Conservation (phyloP, 1,140 invertebrate species). For the Pseudomyrmex concolor region DNA sequence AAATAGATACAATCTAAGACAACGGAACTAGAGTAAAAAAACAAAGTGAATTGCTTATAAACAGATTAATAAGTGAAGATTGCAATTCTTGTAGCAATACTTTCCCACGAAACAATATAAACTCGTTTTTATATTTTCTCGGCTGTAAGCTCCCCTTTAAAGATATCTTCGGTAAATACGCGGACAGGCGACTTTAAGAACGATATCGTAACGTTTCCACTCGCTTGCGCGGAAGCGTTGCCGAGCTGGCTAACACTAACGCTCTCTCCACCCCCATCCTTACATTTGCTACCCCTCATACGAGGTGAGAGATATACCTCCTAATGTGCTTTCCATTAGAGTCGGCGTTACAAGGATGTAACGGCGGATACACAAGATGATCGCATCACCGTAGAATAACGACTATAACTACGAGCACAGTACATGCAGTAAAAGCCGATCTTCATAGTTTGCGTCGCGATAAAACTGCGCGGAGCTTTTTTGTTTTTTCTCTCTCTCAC, state of each 20-base stretch:
- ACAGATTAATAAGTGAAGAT: conserved; percentile 29
- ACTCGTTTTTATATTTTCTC: conserved; percentile 15
- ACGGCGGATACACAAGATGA: conserved; percentile 49
- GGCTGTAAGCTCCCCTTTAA: conserved; percentile 49
- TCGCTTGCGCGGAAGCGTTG: conserved; percentile 72
- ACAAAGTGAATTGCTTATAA: not conserved
- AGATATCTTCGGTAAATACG: conserved; percentile 50
- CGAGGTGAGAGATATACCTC: conserved; percentile 71
- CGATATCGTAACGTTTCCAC: conserved; percentile 73
- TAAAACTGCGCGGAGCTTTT: conserved; percentile 23
- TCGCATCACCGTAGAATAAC: conserved; percentile 48
- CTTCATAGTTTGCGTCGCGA: not conserved
- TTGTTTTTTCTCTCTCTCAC: conserved; percentile 12
- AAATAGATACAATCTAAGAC: no score
- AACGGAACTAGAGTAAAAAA: not conserved
- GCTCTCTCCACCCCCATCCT: conserved; percentile 30
- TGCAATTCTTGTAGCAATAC: not conserved
- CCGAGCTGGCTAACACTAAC: conserved; percentile 56
- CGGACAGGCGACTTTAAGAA: conserved; percentile 68
- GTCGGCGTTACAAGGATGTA: conserved; percentile 55
- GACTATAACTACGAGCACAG: conserved; percentile 51
- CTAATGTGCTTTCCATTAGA: conserved; percentile 79
- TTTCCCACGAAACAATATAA: not conserved
- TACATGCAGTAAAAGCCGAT: conserved; percentile 29
- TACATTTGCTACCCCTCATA: conserved; percentile 57